A percentile compares a stretch with the other conserved stretches of the same genome.
Conservation (phyloP, 35 echinoderm and acorn worm genomes). For the Apostichopus japonicus region DNA sequence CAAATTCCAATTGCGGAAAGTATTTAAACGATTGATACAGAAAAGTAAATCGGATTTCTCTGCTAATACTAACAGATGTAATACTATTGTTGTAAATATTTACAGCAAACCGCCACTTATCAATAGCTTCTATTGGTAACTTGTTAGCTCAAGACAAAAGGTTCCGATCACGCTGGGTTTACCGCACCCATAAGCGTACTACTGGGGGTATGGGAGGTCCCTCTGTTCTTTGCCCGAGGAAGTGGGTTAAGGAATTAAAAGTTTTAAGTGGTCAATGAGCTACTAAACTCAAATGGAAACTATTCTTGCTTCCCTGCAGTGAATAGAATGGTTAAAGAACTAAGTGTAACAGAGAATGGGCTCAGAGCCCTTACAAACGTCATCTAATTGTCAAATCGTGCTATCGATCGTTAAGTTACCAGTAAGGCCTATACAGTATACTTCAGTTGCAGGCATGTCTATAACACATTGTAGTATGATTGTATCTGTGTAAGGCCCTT, state of each 20-base stretch:
- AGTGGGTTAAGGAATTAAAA: constrained; percentile 44
- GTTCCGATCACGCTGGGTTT: not conserved
- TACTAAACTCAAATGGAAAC: not conserved
- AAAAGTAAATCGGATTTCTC: not conserved
- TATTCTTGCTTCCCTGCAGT: not conserved
- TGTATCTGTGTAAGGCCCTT: too few relatives aligned
- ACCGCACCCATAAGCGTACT: not conserved
- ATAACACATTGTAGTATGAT: too few relatives aligned
- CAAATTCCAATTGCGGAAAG: not conserved
- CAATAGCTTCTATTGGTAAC: not conserved
- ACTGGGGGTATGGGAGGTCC: constrained; percentile 14
- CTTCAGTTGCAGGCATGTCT: too few relatives aligned
- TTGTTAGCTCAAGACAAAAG: constrained; percentile 12
- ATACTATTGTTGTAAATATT: constrained; percentile 33
- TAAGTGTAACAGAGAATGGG: constrained; percentile 1
- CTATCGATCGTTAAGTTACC: not conserved
- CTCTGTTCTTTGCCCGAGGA: constrained; percentile 14
- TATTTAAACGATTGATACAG: not conserved
- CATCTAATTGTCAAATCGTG: not conserved
- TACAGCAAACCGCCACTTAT: constrained; percentile 8
- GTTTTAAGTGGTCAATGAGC: constrained; percentile 24
- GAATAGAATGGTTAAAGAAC: constrained; percentile 1
- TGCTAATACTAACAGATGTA: constrained; percentile 25
- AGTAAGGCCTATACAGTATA: too few relatives aligned
- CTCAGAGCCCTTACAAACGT: not conserved